phyloP scores from a whole-genome alignment of 2,888 invertebrate species.

The Trimorus sp. region DNA sequence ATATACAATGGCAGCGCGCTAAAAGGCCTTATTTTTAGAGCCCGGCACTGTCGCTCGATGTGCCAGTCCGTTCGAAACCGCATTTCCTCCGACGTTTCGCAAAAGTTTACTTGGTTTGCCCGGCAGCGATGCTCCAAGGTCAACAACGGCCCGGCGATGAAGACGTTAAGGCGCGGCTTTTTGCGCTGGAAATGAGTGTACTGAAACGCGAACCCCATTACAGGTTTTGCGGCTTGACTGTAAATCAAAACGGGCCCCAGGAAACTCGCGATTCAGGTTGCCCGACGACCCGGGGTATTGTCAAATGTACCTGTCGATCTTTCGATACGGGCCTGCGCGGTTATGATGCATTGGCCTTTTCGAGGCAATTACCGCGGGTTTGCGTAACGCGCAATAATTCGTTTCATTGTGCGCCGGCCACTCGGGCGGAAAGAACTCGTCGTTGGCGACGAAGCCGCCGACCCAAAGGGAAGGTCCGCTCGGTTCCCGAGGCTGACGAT shows the following conservation, averaged over 20 bases:
- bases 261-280: neutral
- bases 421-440: conserved; percentile 66
- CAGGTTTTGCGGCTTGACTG: too few relatives aligned
- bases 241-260: neutral
- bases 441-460: conserved; percentile 55
- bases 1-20: too few relatives aligned
- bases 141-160: conserved; percentile 23
- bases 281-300: conserved; percentile 20
- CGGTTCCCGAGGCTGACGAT: conserved; percentile 65
- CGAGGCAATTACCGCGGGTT: conserved; percentile 61
- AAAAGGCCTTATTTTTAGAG: too few relatives aligned
- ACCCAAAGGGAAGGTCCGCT: conserved; percentile 61
- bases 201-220: too few relatives aligned
- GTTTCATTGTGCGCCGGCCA: conserved; percentile 63
- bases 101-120: too few relatives aligned
- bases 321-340: conserved; percentile 17
- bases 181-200: too few relatives aligned
- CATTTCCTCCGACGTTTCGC: too few relatives aligned
- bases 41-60: too few relatives aligned
- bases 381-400: conserved; percentile 63
- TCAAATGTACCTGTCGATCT: conserved; percentile 40
- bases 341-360: conserved; percentile 64
- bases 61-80: too few relatives aligned
- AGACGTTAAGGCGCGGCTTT: too few relatives aligned
- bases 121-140: too few relatives aligned